These are phyloP conservation scores for Pseudorhombus dupliciocellatus DNA, from an alignment of 2,113 vertebrate genomes.

Conservation along the genomic window DNA sequence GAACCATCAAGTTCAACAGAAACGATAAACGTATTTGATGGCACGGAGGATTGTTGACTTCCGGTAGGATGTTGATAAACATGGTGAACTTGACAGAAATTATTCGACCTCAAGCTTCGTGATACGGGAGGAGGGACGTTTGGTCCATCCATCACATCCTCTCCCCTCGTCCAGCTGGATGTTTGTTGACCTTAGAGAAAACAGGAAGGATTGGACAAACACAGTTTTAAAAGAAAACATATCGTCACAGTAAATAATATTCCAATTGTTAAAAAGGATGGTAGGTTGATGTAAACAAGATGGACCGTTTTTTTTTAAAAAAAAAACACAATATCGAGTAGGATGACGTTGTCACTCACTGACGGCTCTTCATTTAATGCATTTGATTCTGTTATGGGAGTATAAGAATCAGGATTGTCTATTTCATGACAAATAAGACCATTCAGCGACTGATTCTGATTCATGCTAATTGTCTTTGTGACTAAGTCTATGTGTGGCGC, in stretches of 20 bases:
- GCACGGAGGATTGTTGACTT: background rate
- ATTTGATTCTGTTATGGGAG: too few relatives aligned
- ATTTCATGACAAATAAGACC: background rate
- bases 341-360: too few relatives aligned
- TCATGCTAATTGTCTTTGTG: background rate
- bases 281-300: too few relatives aligned
- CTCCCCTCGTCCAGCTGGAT: background rate
- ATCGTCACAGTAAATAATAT: too few relatives aligned
- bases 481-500: background rate
- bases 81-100: background rate
- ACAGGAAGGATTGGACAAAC: background rate
- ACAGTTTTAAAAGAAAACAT: background rate
- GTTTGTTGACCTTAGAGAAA: background rate
- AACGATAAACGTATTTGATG: background rate
- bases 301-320: too few relatives aligned
- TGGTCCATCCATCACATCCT: slow-evolving; percentile 1
- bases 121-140: background rate
- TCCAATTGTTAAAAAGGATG: too few relatives aligned
- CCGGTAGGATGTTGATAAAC: background rate
- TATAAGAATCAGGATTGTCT: background rate
- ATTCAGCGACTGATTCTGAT: background rate
- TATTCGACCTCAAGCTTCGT: background rate
- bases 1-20: too few relatives aligned
- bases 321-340: too few relatives aligned
- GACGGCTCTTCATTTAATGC: too few relatives aligned